Evolutionary conservation across 2,888 invertebrate genomes (phyloP), one percentile per base, ranked within the genome.

Genomic region (Timema cristinae): DNA sequence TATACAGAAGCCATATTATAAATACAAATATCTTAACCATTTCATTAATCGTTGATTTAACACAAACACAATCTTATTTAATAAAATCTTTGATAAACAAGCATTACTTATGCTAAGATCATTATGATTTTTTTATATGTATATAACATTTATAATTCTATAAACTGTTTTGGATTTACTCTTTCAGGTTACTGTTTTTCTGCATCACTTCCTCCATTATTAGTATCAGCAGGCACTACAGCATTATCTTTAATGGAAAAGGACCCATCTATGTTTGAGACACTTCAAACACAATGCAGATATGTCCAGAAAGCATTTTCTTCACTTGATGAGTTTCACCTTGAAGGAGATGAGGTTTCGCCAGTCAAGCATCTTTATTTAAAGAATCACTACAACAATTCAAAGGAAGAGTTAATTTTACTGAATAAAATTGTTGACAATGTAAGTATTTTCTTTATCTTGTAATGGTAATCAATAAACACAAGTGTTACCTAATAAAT

Each of bases 151-250:
- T 47, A 68, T 7, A 13, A 67, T 13, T 69, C 50, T 9, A 52
- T 50, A 48, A 13, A 8, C 69, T 1, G 49, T n/a, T 54, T 51
- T 71, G 56, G 32, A 32, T 32, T 61, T 32, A 52, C 15, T 51
- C 16, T 66, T 68, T 52, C 79, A 83, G 93, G 94, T 0, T 98
- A 98, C 81, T 97, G 97, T 82, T 99, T 98, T 83, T 98, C 98
- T 5, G 98, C 98, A 0, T 98, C 98, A 0, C 82, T 95, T 67
- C 98, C 98, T 0, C 98, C 98, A 0, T 89, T 97, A 82, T 83
- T 98, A 77, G 91, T 97, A 0, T 89, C 94, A 72, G 95, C 95
- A 0, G 97, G 96, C 8, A 91, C 92, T 72, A 87, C 88, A 6
- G 91, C 94, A 0, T 81, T 98, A 0, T 88, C 91, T 76, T 85